Conservation (phyloP, 2,113 vertebrate species). For the Catharus fuscescens region DNA sequence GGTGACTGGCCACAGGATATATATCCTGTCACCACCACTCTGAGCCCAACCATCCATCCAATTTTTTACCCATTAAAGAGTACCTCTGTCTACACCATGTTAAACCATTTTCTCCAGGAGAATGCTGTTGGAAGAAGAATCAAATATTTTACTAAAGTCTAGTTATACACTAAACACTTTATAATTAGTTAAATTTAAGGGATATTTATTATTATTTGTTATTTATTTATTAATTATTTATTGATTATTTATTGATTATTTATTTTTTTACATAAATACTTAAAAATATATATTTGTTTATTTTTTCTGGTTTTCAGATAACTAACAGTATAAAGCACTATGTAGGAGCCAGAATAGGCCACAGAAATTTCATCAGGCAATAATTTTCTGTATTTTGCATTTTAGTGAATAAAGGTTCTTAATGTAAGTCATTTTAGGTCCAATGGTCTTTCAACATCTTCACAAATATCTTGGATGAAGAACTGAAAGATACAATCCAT, state of each 20-base stretch:
- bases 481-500: fast-evolving
- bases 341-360: neutral
- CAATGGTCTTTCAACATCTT: neutral
- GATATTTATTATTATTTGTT: neutral
- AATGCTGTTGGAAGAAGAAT: neutral
- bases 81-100: neutral
- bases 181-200: neutral
- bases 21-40: neutral
- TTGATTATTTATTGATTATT: too few relatives aligned
- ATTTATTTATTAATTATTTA: too few relatives aligned
- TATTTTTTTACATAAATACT: neutral
- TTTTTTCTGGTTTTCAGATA: neutral
- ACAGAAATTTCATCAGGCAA: neutral
- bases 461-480: neutral
- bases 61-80: neutral
- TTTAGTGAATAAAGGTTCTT: neutral
- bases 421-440: neutral
- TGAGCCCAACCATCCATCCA: too few relatives aligned
- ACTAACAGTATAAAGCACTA: neutral
- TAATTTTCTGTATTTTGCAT: neutral
- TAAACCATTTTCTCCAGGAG: neutral
- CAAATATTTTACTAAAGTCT: neutral
- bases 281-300: neutral
- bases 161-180: neutral
- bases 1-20: too few relatives aligned